Evolutionary conservation across 92 coral and sea anemone genomes (phyloP).

Genomic region (Scolanthus callimorphus): DNA sequence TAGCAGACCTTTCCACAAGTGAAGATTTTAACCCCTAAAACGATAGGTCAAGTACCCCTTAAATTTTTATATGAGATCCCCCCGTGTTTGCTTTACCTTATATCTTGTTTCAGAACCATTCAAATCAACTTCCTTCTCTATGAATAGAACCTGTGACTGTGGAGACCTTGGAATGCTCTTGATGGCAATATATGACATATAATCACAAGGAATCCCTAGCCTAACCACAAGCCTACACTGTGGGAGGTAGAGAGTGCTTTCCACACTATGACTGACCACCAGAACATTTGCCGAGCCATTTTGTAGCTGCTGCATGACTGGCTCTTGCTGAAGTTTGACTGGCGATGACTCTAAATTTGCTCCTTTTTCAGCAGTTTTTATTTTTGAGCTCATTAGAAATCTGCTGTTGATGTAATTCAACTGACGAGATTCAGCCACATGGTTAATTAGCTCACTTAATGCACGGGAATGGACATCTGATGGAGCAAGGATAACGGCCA

Average conservation of each 20-base stretch:
- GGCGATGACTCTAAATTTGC: conserved; percentile 18
- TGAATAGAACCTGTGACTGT: conserved; percentile 50
- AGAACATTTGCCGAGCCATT: conserved; percentile 72
- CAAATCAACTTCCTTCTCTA: conserved; percentile 18
- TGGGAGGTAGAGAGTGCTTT: conserved; percentile 43
- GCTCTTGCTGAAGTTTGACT: not conserved
- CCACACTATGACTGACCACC: conserved; percentile 54
- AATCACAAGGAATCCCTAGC: conserved; percentile 68
- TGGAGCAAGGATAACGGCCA: conserved; percentile 26
- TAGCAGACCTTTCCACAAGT: too few relatives aligned
- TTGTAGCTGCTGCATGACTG: conserved; percentile 36
- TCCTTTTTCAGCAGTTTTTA: not conserved
- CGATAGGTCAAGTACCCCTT: too few relatives aligned
- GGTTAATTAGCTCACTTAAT: conserved; percentile 45
- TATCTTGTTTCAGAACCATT: conserved; percentile 5
- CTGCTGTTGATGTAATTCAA: conserved; percentile 54
- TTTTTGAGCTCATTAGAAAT: conserved; percentile 28
- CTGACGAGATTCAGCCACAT: conserved; percentile 15
- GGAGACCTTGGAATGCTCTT: conserved; percentile 55
- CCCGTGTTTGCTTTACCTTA: conserved; percentile 8
- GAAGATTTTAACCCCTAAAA: too few relatives aligned
- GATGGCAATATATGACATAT: conserved; percentile 32
- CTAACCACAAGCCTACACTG: conserved; percentile 68
- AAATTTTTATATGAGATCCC: too few relatives aligned
- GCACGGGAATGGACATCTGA: conserved; percentile 54